A percentile compares a stretch with the other conserved stretches of the same genome.
Evolutionary conservation across 1,140 invertebrate species (phyloP).

Genomic region (Cotesia typhae): DNA sequence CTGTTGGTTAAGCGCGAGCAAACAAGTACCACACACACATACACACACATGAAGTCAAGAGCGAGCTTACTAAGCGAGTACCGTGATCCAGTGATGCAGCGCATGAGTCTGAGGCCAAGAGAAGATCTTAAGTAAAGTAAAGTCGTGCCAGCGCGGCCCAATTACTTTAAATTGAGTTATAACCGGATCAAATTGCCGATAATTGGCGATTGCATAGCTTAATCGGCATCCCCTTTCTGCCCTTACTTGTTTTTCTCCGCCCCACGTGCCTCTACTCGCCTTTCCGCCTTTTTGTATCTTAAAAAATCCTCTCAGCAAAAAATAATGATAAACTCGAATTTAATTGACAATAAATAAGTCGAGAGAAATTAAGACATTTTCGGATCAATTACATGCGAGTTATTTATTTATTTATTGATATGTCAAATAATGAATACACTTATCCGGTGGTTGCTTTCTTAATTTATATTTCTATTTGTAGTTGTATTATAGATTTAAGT

Average conservation of each 20-base stretch:
- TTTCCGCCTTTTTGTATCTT: not conserved
- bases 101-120: no score
- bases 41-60: no score
- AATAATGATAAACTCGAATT: not conserved
- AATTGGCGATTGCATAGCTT: constrained; percentile 58
- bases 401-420: no score
- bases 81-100: no score
- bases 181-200: constrained; percentile 60
- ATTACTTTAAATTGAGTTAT: constrained; percentile 61
- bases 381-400: no score
- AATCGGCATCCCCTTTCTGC: constrained; percentile 43
- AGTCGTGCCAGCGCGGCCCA: constrained; percentile 47
- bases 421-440: no score
- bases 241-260: constrained; percentile 7
- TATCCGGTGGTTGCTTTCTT: no score
- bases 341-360: no score
- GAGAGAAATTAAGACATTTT: no score
- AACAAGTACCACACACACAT: not conserved
- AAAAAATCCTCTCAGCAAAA: not conserved
- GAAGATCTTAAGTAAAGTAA: constrained; percentile 12
- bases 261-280: constrained; percentile 26
- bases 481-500: not conserved
- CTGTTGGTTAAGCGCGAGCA: constrained; percentile 1
- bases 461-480: no score
- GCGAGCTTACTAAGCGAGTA: no score